Conservation (phyloP, 2,797 vertebrate species). For the Tinamus major region DNA sequence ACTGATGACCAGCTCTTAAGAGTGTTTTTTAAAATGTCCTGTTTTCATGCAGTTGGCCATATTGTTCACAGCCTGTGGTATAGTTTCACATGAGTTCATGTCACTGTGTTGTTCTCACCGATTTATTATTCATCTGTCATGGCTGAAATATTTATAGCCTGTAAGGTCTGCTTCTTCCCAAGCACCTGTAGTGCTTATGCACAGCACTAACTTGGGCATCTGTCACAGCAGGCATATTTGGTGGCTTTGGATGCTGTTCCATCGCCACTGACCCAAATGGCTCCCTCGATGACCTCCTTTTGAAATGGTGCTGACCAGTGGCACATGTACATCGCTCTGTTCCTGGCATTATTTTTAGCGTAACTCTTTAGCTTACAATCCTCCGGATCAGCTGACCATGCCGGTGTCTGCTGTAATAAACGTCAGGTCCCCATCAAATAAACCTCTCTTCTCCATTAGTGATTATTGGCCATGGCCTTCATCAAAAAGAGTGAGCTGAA, state of each 20-base stretch:
- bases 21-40: conserved; percentile 27
- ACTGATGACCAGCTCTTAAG: conserved; percentile 39
- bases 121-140: conserved; percentile 72
- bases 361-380: background rate
- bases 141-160: conserved; percentile 65
- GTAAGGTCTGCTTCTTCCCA: conserved; percentile 51
- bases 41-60: conserved; percentile 53
- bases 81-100: conserved; percentile 65
- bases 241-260: conserved; percentile 22
- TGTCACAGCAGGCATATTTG: conserved; percentile 36
- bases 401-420: background rate
- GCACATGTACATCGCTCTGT: background rate
- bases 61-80: conserved; percentile 72
- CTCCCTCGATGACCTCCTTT: conserved; percentile 15
- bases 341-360: conserved; percentile 4
- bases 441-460: conserved; percentile 24
- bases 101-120: conserved; percentile 58
- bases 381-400: conserved; percentile 38
- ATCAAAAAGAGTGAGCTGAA: background rate
- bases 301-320: conserved; percentile 40
- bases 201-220: conserved; percentile 33
- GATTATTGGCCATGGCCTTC: background rate
- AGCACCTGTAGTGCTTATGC: conserved; percentile 53
- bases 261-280: background rate
- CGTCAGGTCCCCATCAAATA: conserved; percentile 21